Percentiles rank a stretch among this genome's conserved stretches.
phyloP scores from a whole-genome alignment of 1,140 invertebrate genomes.

The Penaeus indicus region DNA sequence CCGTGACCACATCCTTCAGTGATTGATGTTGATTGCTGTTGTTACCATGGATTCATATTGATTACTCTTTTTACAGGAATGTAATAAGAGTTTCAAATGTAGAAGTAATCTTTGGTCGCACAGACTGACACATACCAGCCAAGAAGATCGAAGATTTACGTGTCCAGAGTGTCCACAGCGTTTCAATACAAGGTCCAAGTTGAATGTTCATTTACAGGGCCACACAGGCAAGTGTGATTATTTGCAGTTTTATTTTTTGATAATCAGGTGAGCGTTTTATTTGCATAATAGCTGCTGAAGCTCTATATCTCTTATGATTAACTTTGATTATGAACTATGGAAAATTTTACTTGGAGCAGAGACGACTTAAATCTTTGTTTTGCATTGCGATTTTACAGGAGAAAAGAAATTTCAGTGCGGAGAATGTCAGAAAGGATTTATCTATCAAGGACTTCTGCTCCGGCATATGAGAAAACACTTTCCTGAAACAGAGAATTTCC shows the following conservation, averaged over 20 bases:
- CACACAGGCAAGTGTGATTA: conserved; percentile 7
- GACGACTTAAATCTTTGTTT: not conserved
- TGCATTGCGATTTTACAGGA: not conserved
- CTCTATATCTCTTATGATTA: too few relatives aligned
- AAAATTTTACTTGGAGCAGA: too few relatives aligned
- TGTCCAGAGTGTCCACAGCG: conserved; percentile 33
- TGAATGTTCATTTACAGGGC: conserved; percentile 32
- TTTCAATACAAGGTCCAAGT: conserved; percentile 21
- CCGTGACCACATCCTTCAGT: too few relatives aligned
- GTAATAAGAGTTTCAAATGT: conserved; percentile 36
- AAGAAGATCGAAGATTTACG: not conserved
- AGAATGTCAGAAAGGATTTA: conserved; percentile 38
- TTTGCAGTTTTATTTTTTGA: not conserved
- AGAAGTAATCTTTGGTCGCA: conserved; percentile 48
- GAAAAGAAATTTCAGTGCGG: conserved; percentile 45
- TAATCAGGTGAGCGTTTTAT: too few relatives aligned
- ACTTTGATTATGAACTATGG: too few relatives aligned
- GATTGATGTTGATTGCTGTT: too few relatives aligned
- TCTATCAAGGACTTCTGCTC: conserved; percentile 22
- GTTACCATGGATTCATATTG: not conserved
- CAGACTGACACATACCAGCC: conserved; percentile 15
- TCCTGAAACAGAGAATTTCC: not conserved
- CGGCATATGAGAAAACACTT: conserved; percentile 42
- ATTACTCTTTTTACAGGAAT: conserved; percentile 18
- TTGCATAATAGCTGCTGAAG: not conserved